Evolutionary conservation across 2,113 vertebrate species (phyloP), one percentile per base, ranked within the genome.

Genomic region (Smithornis capensis): DNA sequence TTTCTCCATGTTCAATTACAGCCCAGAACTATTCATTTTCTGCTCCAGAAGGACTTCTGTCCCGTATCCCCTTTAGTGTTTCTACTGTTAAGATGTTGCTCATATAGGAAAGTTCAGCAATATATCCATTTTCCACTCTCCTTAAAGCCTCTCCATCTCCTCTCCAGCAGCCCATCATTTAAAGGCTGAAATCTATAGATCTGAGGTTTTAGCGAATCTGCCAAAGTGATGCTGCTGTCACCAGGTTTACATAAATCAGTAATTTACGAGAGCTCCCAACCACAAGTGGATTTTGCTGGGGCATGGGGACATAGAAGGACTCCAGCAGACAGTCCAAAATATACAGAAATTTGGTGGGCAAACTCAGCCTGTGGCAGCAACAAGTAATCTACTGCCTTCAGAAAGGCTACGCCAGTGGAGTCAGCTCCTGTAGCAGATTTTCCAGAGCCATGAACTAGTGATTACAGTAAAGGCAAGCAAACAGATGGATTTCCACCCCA

Each of bases 371-470:
- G 0, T 2, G 23, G 33, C 57, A 90, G 56, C 42, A 68, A 40
- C 2, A 3, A 79, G 44, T 29, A 59, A 84, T 38, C 44, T 62
- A 60, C 10, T 7, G 9, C 74, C 52, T 81, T 63, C 87, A 82
- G 62, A 75, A 79, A 79, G 65, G 10, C 44, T 56, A 29, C 0
- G 0, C 25, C 80, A 67, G 23, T 0, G 0, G 7, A 50, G 52
- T 22, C 81, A 91, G 56, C 27, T 79, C 35, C 57, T 76, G 78
- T 40, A 75, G 62, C 17, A 35, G 45, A 33, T 91, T 90, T 85
- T 83, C 78, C 84, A 93, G 52, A 93, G 70, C 40, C 62, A 60
- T 2, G 5, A 78, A 70, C 52, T 84, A 78, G 24, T 17, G 62
- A 47, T 91, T 64, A 44, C 37, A 82, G 74, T 4, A 53, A 75